Percentiles rank a stretch among this genome's conserved stretches.
Evolutionary conservation across 2,113 vertebrate genomes (phyloP).

Genomic region (Gavialis gangeticus): DNA sequence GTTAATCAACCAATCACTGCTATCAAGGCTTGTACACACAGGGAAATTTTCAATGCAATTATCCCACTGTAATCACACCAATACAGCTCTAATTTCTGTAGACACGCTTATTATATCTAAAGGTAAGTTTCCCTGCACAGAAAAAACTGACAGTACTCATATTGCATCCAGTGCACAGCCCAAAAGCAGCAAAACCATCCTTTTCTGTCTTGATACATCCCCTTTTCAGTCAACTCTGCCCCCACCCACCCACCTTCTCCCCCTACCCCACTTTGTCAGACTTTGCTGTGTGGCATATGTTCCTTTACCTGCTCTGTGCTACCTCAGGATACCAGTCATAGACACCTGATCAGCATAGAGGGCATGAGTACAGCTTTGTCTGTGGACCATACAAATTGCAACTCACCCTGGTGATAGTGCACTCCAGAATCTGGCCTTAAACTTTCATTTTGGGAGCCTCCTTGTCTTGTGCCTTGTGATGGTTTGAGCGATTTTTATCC

Average conservation of each 20-base stretch:
- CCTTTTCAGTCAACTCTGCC: slow-evolving; percentile 1
- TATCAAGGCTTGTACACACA: slow-evolving; percentile 36
- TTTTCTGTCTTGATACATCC: neutral
- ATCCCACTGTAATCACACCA: slow-evolving; percentile 44
- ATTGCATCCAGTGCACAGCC: neutral
- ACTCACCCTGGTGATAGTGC: neutral
- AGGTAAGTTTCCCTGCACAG: slow-evolving; percentile 24
- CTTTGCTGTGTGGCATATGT: neutral
- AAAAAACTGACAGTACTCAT: slow-evolving; percentile 21
- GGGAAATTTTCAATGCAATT: neutral
- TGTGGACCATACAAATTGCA: neutral
- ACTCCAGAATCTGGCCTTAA: neutral
- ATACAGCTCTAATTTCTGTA: slow-evolving; percentile 16
- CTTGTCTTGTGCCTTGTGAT: neutral
- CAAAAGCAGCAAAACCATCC: slow-evolving; percentile 14
- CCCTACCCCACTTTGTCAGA: neutral
- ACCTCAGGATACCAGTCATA: neutral
- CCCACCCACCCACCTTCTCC: neutral
- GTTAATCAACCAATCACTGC: neutral
- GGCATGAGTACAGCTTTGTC: neutral
- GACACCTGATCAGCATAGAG: neutral
- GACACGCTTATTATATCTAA: slow-evolving; percentile 17
- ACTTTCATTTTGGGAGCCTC: neutral
- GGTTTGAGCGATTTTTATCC: neutral
- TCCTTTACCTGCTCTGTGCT: neutral